Base-by-base conservation (phyloP, 1,140 invertebrate genomes). In the Plodia interpunctella region DNA sequence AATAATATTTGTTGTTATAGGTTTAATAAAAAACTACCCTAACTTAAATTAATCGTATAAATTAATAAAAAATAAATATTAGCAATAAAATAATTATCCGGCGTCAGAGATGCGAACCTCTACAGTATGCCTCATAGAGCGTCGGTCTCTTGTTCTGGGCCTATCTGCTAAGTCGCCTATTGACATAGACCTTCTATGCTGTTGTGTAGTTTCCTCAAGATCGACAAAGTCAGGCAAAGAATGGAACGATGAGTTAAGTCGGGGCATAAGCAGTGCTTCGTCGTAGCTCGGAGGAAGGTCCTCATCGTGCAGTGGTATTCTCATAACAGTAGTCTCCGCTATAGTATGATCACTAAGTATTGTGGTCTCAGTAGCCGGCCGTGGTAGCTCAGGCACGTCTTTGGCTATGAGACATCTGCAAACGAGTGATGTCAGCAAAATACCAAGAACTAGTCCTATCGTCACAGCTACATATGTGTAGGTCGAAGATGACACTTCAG, bases 241-340 rank as follows among this genome's bases (percentile, higher is more conserved):
- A 63, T 92, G 90, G 68, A 91, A 92, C 0, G 92, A 93, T 0
- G 91, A 76, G 61, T 91, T 91, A 53, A 93, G 69, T 57, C 92
- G 91, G 17, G 93, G 93, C 92, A 95, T 93, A 13, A 92, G 82
- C 19, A 95, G 77, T 0, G 94, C 94, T 75, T 95, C 94, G 57
- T 93, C 93, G 66, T 95, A 95, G 19, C 89, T 94, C 0, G 94
- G 94, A 49, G 94, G 92, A 9, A 92, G 76, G 76, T 95, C 94
- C 67, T 92, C 90, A 28, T 91, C 91, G 55, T 91, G 88, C 28
- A 91, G 55, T 8, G 90, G 81, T 52, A 92, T 88, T 32, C 91
- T 75, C 59, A 90, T 83, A 58, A 92, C 71, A 49, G 91, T 83
- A 0, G 90, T 75, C 18, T 91, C 78, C 63, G 90, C 90, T 59